Base-by-base conservation (phyloP, 2,888 invertebrate species). In the Maniola hyperantus region DNA sequence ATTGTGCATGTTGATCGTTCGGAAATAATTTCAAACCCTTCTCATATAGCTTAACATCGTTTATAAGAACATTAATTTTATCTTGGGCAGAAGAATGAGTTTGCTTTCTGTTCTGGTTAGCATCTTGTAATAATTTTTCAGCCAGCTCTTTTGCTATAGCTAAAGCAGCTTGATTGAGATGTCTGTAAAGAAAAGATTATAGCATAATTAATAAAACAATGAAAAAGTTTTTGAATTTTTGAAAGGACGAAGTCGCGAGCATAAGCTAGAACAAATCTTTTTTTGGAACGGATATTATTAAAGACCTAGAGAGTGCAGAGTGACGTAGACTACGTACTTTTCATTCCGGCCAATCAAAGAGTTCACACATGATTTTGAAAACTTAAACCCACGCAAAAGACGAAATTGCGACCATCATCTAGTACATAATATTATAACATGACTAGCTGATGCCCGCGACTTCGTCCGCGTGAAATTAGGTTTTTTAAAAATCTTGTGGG, bases 51-150 rank as follows among this genome's bases (percentile, higher is more conserved):
- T 96, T 94, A 42, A 97, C 94, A 78, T 97, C 96, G 71, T 94
- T 94, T 10, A 96, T 85, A 62, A 97, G 88, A 61, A 95, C 94
- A 79, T 97, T 97, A 4, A 98, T 91, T 81, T 96, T 97, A 76
- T 98, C 97, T 85, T 97, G 97, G 46, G 97, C 90, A 65, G 96
- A 96, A 5, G 95, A 95, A 83, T 97, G 97, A 0, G 96, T 96
- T 83, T 97, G 96, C 73, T 97, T 94, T 72, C 96, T 89, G 78
- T 88, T 93, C 71, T 95, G 94, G 72, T 95, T 95, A 10, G 95
- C 94, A 80, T 95, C 94, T 74, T 96, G 94, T n/a, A 96, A 90
- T 18, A 95, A 94, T 68, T 95, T 95, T 73, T 96, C 95, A 67
- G 96, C 96, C 48, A 96, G 91, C 71, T 95, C 94, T 76, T 96